Evolutionary conservation across 1,140 invertebrate species (phyloP).

Genomic region (Phymastichus coffea): DNA sequence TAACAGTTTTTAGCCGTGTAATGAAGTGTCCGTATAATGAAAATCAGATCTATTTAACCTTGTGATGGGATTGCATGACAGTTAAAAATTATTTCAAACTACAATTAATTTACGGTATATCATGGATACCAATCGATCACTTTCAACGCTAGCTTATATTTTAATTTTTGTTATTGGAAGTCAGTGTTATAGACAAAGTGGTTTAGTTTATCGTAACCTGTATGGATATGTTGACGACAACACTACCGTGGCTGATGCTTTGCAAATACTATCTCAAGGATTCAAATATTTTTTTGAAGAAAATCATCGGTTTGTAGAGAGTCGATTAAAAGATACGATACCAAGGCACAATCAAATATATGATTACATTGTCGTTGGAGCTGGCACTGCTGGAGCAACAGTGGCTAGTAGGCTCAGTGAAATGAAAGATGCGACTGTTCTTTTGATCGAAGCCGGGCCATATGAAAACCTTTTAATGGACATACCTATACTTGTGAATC

Average conservation of each 20-base stretch:
- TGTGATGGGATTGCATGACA: no score
- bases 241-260: not conserved
- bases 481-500: slow-evolving; percentile 64
- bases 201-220: not conserved
- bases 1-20: no score
- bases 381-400: slow-evolving; percentile 64
- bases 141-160: not conserved
- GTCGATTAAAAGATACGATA: slow-evolving; percentile 49
- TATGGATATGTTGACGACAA: slow-evolving; percentile 5
- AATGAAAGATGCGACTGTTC: slow-evolving; percentile 46
- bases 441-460: slow-evolving; percentile 70
- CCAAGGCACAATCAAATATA: slow-evolving; percentile 44
- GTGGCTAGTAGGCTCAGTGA: slow-evolving; percentile 60
- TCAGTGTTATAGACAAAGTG: not conserved
- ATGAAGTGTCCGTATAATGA: no score
- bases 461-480: slow-evolving; percentile 77
- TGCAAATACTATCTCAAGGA: slow-evolving; percentile 31
- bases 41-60: no score
- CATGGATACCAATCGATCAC: no score
- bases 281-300: slow-evolving; percentile 35
- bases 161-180: not conserved
- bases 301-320: slow-evolving; percentile 29
- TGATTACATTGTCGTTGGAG: slow-evolving; percentile 61
- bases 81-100: no score
- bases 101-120: no score